These are phyloP conservation scores for Conus ventricosus DNA, from an alignment of 1,140 invertebrate genomes.

Conservation along the genomic window DNA sequence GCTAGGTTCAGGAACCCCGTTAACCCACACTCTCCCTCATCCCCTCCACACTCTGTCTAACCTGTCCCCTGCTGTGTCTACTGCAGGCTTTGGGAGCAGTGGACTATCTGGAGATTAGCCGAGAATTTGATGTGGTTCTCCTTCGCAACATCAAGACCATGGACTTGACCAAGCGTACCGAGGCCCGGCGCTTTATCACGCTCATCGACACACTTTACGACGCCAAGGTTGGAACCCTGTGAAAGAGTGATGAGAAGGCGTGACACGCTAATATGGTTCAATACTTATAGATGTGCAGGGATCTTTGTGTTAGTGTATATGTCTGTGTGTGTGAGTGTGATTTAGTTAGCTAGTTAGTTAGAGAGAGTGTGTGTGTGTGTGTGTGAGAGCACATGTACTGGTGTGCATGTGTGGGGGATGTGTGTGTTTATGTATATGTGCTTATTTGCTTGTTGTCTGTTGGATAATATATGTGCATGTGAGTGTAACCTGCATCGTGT, in stretches of 20 bases:
- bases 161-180: conserved; percentile 83
- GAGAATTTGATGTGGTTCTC: conserved; percentile 95
- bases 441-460: no score
- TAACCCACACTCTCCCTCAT: no score
- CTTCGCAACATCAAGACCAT: conserved; percentile 92
- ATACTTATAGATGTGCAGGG: not conserved
- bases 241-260: not conserved
- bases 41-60: no score
- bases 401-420: no score
- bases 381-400: no score
- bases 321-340: no score
- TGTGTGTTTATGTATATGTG: no score
- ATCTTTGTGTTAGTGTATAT: not conserved
- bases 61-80: not conserved
- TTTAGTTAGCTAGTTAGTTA: no score
- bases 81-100: conserved; percentile 91
- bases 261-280: not conserved
- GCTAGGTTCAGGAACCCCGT: no score
- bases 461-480: no score
- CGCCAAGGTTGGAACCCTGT: conserved; percentile 82
- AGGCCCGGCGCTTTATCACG: conserved; percentile 95
- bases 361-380: no score
- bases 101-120: conserved; percentile 94
- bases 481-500: no score
- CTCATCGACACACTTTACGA: conserved; percentile 98